Evolutionary conservation across 2,797 vertebrate genomes (phyloP).

Genomic region (Oophaga sylvatica): DNA sequence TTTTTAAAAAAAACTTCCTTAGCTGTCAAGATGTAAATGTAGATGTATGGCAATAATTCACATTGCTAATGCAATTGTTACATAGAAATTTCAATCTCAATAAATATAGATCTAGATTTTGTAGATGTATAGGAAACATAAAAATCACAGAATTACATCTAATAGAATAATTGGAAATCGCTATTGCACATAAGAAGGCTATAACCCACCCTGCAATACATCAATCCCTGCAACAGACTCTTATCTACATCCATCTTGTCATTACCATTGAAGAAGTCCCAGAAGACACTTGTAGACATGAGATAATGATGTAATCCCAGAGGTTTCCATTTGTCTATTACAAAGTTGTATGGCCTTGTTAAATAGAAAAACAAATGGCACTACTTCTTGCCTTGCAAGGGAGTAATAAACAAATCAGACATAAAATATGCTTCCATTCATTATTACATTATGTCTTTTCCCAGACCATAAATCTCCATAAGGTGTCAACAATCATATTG

Average conservation of each 20-base stretch:
- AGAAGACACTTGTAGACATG: slow-evolving; percentile 8
- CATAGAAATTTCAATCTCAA: not conserved
- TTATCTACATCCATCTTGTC: slow-evolving; percentile 5
- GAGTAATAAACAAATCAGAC: slow-evolving; percentile 24
- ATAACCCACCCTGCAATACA: not conserved
- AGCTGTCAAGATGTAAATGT: not conserved
- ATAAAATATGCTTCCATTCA: slow-evolving; percentile 5
- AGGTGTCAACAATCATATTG: slow-evolving; percentile 6
- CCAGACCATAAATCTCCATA: slow-evolving; percentile 33
- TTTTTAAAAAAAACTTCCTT: not conserved
- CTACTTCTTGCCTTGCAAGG: not conserved
- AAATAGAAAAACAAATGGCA: not conserved
- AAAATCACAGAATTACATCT: not conserved
- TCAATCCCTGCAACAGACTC: not conserved
- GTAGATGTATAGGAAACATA: not conserved
- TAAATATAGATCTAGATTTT: not conserved
- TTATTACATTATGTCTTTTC: slow-evolving; percentile 2
- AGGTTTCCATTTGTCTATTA: slow-evolving; percentile 17
- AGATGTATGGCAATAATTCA: not conserved
- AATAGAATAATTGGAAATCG: not conserved
- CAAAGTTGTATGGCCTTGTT: not conserved
- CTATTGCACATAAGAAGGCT: not conserved
- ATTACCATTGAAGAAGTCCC: slow-evolving; percentile 8
- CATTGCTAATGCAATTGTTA: not conserved
- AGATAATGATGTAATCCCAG: slow-evolving; percentile 29